phyloP scores from a whole-genome alignment of 2,113 vertebrate genomes.

The Proteles cristata region DNA sequence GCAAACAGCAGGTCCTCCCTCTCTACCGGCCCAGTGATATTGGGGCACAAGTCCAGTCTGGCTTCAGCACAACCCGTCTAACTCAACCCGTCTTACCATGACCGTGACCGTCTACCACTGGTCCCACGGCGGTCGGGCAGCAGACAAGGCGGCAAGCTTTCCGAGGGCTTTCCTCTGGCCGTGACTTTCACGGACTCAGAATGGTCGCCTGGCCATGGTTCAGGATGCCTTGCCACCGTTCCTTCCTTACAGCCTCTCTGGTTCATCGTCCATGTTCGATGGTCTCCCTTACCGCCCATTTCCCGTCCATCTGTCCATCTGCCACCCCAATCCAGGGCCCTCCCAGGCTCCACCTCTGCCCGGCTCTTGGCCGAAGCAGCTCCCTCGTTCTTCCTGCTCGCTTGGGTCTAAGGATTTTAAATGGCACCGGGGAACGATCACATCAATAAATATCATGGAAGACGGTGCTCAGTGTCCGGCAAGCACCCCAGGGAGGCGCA shows the following conservation, averaged over 20 bases:
- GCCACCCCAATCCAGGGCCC: background rate
- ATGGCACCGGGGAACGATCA: accelerated
- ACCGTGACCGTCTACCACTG: background rate
- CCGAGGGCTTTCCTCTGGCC: accelerated
- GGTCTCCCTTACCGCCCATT: background rate
- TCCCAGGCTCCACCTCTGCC: background rate
- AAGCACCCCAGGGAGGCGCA: background rate
- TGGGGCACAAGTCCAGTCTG: background rate
- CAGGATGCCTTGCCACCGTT: background rate
- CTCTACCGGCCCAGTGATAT: accelerated
- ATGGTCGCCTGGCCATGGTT: background rate
- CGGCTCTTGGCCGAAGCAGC: background rate
- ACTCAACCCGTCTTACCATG: background rate
- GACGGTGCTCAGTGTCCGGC: accelerated
- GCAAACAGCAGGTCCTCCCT: background rate
- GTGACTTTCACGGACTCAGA: background rate
- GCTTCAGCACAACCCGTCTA: background rate
- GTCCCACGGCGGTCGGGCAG: too few species aligned
- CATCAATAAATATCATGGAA: accelerated
- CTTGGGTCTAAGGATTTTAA: background rate
- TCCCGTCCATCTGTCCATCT: background rate
- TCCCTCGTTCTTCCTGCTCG: background rate
- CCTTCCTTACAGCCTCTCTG: background rate
- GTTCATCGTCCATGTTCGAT: accelerated
- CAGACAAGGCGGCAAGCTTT: background rate